phyloP scores from a whole-genome alignment of 2,888 invertebrate genomes.

The Chromoteleia sp. region DNA sequence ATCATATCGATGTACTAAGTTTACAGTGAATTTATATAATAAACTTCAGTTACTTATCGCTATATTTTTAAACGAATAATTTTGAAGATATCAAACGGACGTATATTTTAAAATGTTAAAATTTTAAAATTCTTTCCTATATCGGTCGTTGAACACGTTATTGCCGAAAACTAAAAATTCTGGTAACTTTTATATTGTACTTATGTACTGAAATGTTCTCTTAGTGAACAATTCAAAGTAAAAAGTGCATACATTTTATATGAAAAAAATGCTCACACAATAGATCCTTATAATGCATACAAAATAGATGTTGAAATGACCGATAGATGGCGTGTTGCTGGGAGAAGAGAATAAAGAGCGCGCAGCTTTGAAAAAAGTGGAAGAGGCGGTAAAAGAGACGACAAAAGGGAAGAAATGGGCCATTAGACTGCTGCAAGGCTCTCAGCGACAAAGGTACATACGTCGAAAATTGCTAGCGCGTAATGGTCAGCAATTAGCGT shows the following conservation, averaged over 20 bases:
- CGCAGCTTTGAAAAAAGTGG: constrained; percentile 50
- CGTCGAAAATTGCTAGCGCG: constrained; percentile 75
- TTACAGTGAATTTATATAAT: no score
- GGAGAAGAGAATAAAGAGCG: constrained; percentile 49
- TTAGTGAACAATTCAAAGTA: constrained; percentile 14
- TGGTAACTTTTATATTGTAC: not conserved
- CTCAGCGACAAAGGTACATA: constrained; percentile 71
- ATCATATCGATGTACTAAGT: no score
- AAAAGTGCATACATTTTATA: constrained; percentile 11
- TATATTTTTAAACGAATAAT: no score
- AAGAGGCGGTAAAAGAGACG: constrained; percentile 59
- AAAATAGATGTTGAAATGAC: constrained; percentile 51
- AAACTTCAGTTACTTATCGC: no score
- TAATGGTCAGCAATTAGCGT: constrained; percentile 78
- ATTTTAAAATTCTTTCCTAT: no score
- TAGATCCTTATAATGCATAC: constrained; percentile 24
- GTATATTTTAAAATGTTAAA: no score
- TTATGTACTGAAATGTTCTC: not conserved
- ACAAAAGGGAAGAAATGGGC: constrained; percentile 64
- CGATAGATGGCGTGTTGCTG: constrained; percentile 47
- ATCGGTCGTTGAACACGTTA: no score
- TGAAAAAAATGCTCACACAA: constrained; percentile 27
- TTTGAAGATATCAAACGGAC: no score
- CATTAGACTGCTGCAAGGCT: constrained; percentile 61
- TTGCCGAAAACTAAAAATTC: not conserved